A percentile compares a stretch with the other conserved stretches of the same genome.
Evolutionary conservation across 1,140 invertebrate genomes (phyloP).

Genomic region (Armadillidium nasatum): DNA sequence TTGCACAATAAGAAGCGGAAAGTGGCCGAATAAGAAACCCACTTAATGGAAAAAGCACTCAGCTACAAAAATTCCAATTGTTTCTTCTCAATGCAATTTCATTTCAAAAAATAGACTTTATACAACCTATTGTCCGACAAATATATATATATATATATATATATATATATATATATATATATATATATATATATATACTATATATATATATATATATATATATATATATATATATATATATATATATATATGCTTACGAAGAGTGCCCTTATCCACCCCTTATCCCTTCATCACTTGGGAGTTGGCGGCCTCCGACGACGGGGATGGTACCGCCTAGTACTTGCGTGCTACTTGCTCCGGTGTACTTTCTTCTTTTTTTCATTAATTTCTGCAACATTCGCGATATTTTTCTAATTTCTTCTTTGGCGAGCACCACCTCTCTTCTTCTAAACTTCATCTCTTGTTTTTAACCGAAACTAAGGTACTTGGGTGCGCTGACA

Average conservation of each 20-base stretch:
- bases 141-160: neutral
- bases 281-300: too few relatives aligned
- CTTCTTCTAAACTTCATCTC: too few relatives aligned
- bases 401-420: too few relatives aligned
- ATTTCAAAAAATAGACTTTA: neutral
- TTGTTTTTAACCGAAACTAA: too few relatives aligned
- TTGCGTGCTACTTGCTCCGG: too few relatives aligned
- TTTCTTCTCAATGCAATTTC: constrained; percentile 2
- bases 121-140: neutral
- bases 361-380: too few relatives aligned
- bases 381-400: too few relatives aligned
- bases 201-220: constrained; percentile 6
- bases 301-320: too few relatives aligned
- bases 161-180: neutral
- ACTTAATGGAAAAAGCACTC: neutral
- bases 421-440: too few relatives aligned
- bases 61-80: neutral
- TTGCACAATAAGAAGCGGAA: neutral
- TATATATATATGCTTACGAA: constrained; percentile 15
- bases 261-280: too few relatives aligned
- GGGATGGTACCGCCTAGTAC: too few relatives aligned
- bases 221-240: constrained; percentile 11
- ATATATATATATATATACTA: neutral
- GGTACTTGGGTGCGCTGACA: too few relatives aligned
- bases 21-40: neutral